Conservation (phyloP, 2,113 vertebrate genomes). For the Plotosus lineatus region DNA sequence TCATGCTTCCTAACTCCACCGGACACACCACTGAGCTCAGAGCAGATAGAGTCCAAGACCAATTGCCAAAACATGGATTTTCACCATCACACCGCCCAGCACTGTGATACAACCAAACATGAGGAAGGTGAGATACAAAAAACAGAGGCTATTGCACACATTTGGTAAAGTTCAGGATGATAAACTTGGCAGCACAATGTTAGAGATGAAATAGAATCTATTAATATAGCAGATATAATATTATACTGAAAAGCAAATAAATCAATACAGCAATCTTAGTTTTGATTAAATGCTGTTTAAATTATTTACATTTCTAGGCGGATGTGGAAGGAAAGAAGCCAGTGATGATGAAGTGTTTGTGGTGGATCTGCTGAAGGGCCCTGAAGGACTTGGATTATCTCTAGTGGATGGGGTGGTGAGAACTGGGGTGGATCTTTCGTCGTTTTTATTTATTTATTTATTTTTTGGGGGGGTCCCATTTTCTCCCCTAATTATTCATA, state of each 20-base stretch:
- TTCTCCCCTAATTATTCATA: too few species aligned
- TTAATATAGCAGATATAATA: neutral
- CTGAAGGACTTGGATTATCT: conserved; percentile 70
- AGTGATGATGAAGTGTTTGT: conserved; percentile 69
- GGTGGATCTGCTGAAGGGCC: conserved; percentile 70
- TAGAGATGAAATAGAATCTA: neutral
- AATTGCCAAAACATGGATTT: conserved; percentile 34
- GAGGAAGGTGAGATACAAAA: conserved; percentile 55
- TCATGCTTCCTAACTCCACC: conserved; percentile 71
- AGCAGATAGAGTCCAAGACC: conserved; percentile 43
- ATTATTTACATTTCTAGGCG: conserved; percentile 52
- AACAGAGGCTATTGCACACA: neutral
- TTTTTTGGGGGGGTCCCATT: too few species aligned
- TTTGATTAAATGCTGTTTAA: neutral
- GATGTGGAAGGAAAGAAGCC: conserved; percentile 44
- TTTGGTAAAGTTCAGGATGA: neutral
- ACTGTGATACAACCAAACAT: conserved; percentile 37
- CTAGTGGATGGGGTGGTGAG: conserved; percentile 75
- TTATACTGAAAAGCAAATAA: neutral
- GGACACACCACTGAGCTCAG: conserved; percentile 62
- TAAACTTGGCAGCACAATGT: neutral
- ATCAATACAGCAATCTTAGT: too few species aligned
- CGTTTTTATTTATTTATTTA: too few species aligned
- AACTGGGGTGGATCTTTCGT: neutral
- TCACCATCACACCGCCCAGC: neutral